phyloP scores from a whole-genome alignment of 2,797 vertebrate species.

The Brotogeris chrysoptera region DNA sequence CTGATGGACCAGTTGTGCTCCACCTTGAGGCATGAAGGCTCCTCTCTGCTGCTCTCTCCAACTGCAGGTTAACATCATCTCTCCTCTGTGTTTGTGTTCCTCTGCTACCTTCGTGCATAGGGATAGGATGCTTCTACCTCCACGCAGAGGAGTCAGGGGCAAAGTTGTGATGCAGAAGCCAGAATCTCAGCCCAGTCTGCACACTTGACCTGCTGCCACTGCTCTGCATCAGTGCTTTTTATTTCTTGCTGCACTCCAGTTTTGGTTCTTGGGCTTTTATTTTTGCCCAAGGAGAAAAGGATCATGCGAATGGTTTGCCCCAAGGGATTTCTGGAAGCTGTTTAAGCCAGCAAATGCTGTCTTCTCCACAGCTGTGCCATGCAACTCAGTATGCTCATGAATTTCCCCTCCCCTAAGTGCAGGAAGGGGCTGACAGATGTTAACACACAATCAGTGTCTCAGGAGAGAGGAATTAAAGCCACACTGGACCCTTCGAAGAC shows the following conservation, averaged over 20 bases:
- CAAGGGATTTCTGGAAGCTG: slow-evolving; percentile 38
- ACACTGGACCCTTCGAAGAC: slow-evolving; percentile 58
- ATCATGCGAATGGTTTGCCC: slow-evolving; percentile 53
- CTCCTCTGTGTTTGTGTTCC: background rate
- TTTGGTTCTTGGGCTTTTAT: background rate
- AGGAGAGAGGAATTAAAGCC: slow-evolving; percentile 65
- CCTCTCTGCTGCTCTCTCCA: background rate
- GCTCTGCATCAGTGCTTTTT: background rate
- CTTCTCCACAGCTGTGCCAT: slow-evolving; percentile 67
- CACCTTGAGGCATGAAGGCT: background rate
- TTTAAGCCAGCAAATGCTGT: slow-evolving; percentile 42
- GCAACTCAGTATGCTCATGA: slow-evolving; percentile 47
- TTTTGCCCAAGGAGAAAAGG: slow-evolving; percentile 32
- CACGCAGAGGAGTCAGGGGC: fast-evolving
- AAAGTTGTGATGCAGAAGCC: background rate
- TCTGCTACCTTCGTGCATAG: fast-evolving
- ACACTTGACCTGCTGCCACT: background rate
- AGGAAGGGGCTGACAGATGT: slow-evolving; percentile 71
- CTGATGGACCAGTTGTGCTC: background rate
- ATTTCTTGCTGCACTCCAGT: background rate
- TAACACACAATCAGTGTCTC: slow-evolving; percentile 67
- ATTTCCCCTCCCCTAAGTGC: slow-evolving; percentile 31
- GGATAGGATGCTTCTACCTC: background rate
- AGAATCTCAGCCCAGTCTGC: background rate
- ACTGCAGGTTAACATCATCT: background rate